Base-by-base conservation (phyloP, 53 echinoderm and acorn worm genomes). In the Holothuria scabra region DNA sequence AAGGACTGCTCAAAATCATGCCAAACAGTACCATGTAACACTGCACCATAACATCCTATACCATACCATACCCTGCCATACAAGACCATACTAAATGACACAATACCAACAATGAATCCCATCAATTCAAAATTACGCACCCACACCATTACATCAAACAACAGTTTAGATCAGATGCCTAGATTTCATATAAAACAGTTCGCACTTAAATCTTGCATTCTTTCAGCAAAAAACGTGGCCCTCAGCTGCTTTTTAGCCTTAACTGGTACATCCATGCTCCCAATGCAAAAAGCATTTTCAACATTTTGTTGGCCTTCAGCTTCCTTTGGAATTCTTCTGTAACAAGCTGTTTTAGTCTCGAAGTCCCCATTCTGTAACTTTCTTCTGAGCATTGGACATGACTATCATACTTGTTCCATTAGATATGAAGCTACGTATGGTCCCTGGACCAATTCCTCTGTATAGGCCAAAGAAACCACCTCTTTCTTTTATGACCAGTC, bases 321-420 rank as follows among this genome's bases (percentile, higher is more conserved):
- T 48, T 3, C 12, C 52, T 1, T 16, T 52, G 14, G 18, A 14
- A 0, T 52, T 52, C 52, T 16, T 16, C 52, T 18, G 2, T 52
- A 0, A 16, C 11, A 52, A 64, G 23, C n/a, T n/a, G n/a, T 37
- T 22, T 70, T 29, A 81, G 35, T 93, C 88, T 58, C 99, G 29
- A 19, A 99, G 70, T 28, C 99, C 99, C 99, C 94, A 94, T 60
- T 99, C 93, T 0, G 92, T 89, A 28, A 99, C 99, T 49, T 94
- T 94, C 66, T 84, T 92, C 81, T 99, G 99, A 11, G 99, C 99
- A 65, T 92, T 94, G 28, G 93, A 86, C 99, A 99, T 99, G 76
- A 99, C 99, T 29, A 99, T 81, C 99, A 99, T 99, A 76, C 92
- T 92, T 31, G 93, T 91, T 12, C 99, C 99, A 74, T 99, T 99